Base-by-base conservation (phyloP, 2,888 invertebrate genomes). In the Malthinus seriepunctatus region DNA sequence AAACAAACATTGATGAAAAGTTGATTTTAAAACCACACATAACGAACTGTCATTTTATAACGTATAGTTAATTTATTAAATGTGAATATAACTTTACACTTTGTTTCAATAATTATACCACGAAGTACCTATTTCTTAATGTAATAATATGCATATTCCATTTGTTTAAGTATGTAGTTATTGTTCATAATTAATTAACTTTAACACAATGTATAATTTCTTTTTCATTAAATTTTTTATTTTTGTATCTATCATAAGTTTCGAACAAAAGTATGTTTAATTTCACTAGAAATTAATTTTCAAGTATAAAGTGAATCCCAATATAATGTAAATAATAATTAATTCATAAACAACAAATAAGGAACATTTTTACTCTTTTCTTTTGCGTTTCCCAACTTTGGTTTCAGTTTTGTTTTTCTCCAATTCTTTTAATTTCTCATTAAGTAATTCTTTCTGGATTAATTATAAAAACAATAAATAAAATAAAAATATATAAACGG, bases 1-100 rank as follows among this genome's bases (percentile, higher is more conserved):
- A 67, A 64, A 66, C 67, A 67, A 69, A 67, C 68, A 65, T 63
- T 65, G 65, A 67, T 70, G 67, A 65, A 68, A 68, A 68, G 68
- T 67, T 63, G 65, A 67, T 67, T 67, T 58, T 52, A 56, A 60
- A 66, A 69, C 69, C 69, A 56, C 68, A 23, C 2, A 66, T 62
- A 68, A 60, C 63, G 65, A 62, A 69, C 58, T 39, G 39, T 31
- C 15, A 10, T 35, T 57, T 38, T 47, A 23, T 52, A 52, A 52
- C 23, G 5, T 23, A 23, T 23, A 23, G 23, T 23, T 23, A 23
- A 23, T 23, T 23, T 23, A 23, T 23, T 3, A 3, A 23, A 23
- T 23, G 23, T 23, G 23, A 23, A 23, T 23, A 23, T 23, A 23
- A 23, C 23, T 23, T 23, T 23, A 5, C 23, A 23, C 23, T 23